Evolutionary conservation across 2,113 vertebrate genomes (phyloP), one percentile per base, ranked within the genome.

Genomic region (Psophia crepitans): DNA sequence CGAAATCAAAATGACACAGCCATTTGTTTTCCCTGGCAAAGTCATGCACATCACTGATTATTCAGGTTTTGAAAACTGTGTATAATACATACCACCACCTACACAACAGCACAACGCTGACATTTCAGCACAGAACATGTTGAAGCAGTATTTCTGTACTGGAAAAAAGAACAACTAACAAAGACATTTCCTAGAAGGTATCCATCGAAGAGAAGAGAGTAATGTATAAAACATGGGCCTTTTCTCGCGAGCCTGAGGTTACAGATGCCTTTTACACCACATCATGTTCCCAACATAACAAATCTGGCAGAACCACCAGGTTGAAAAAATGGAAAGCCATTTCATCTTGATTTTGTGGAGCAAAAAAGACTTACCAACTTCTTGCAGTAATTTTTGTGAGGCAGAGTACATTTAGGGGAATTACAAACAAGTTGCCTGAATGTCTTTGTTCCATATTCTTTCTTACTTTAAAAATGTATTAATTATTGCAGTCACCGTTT

Each of bases 1-100:
- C n/a, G 33, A 97, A 96, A 96, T 97, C 94, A 95, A 95, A 96
- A 94, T 95, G 95, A 97, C 94, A 97, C 94, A 97, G 91, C 91
- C 96, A 97, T 97, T 97, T 96, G 93, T 97, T 97, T 97, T 97
- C 95, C 93, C 95, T 97, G 94, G 95, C 93, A 97, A 96, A 97
- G 94, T 88, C 93, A 95, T 93, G 93, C 93, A 97, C 94, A 94
- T 93, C 91, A 82, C 96, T 97, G 97, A 97, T 96, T 94, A 94
- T 94, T 94, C 96, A 97, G 96, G 96, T 96, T 96, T 97, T 89
- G 77, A 90, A 97, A 97, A 96, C 90, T 97, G 96, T 97, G 94
- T 95, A 93, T 94, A 96, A 96, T 97, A 96, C 96, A 97, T 93
- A 95, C 88, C 84, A 95, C 96, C 94, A 97, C 95, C 95, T 97